Conservation (phyloP, 2,113 vertebrate species). For the Origma solitaria region DNA sequence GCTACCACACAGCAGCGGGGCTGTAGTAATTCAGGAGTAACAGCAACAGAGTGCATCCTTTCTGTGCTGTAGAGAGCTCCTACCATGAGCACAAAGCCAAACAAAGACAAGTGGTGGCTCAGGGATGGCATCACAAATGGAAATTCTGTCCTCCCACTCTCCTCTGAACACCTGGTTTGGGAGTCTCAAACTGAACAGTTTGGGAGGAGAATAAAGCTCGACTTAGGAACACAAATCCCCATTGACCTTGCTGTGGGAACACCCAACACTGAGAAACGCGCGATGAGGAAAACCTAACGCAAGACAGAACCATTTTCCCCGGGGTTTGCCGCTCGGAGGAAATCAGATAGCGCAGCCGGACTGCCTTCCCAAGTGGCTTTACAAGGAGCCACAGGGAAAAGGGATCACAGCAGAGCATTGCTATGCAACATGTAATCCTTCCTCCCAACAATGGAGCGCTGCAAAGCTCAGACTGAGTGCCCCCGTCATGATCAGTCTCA, state of each 20-base stretch:
- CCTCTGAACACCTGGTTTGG: neutral
- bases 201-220: neutral
- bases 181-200: neutral
- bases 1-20: neutral
- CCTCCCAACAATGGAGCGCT: slow-evolving; percentile 27
- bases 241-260: neutral
- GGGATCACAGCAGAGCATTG: slow-evolving; percentile 60
- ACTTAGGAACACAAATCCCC: neutral
- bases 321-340: neutral
- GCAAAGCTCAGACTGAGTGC: slow-evolving; percentile 51
- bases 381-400: slow-evolving; percentile 8
- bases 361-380: neutral
- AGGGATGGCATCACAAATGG: neutral
- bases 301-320: neutral
- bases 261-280: neutral
- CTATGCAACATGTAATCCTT: slow-evolving; percentile 60
- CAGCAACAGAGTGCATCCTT: neutral
- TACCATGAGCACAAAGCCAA: neutral
- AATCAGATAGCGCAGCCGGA: slow-evolving; percentile 11
- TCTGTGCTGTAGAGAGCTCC: neutral
- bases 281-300: neutral
- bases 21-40: neutral
- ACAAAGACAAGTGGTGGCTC: neutral
- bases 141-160: neutral
- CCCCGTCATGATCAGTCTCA: slow-evolving; percentile 40